Conservation (phyloP, 1,140 invertebrate species). For the Callitettix versicolor region DNA sequence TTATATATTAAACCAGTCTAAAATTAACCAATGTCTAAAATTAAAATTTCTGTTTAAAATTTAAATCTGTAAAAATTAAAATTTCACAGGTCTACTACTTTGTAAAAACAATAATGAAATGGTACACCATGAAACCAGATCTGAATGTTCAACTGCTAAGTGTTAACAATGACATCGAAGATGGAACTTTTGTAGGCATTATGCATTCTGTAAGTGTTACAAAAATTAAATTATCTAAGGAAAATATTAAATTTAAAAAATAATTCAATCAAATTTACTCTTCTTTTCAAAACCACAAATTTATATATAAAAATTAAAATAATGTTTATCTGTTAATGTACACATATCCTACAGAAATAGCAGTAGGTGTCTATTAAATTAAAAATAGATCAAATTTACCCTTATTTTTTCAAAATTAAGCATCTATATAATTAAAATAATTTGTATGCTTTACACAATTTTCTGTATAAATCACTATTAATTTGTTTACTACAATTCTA, state of each 20-base stretch:
- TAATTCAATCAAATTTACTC: too few species aligned
- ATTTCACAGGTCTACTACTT: slow-evolving; percentile 23
- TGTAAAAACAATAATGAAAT: slow-evolving; percentile 20
- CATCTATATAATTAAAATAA: not conserved
- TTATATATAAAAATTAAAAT: not conserved
- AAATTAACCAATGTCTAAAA: too few species aligned
- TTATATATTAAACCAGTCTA: too few species aligned
- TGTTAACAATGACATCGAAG: slow-evolving; percentile 11
- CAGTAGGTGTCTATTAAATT: not conserved
- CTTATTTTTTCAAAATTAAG: not conserved
- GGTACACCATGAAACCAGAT: slow-evolving; percentile 12
- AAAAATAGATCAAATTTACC: not conserved
- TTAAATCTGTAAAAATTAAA: too few species aligned
- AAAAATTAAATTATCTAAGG: too few species aligned
- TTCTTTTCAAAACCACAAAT: not conserved
- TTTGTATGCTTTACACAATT: not conserved
- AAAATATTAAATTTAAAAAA: too few species aligned
- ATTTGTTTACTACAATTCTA: not conserved
- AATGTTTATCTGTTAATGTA: not conserved
- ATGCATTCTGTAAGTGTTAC: slow-evolving; percentile 15
- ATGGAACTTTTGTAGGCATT: slow-evolving; percentile 21
- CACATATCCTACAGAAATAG: not conserved
- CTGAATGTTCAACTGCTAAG: slow-evolving; percentile 12
- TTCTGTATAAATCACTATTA: not conserved
- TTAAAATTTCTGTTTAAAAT: too few species aligned